Percentiles rank a stretch among this genome's conserved stretches.
phyloP scores from a whole-genome alignment of 2,888 invertebrate species.

The Meteorus colon region DNA sequence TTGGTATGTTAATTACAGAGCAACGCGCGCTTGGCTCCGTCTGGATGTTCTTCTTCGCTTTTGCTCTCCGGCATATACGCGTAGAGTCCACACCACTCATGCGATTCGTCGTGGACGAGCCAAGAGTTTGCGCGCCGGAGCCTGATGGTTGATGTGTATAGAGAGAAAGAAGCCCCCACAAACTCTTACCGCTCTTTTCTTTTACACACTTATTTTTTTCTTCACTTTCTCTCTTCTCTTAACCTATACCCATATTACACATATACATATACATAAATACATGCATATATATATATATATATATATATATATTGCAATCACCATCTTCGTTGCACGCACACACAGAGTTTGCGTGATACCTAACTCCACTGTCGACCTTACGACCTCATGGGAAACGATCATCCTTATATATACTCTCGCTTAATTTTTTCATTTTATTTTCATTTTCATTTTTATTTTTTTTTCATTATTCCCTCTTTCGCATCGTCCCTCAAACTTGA shows the following conservation, averaged over 20 bases:
- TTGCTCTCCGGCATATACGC: slow-evolving; percentile 40
- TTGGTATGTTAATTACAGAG: slow-evolving; percentile 73
- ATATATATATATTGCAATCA: slow-evolving; percentile 49
- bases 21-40: slow-evolving; percentile 59
- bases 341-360: slow-evolving; percentile 60
- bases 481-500: slow-evolving; percentile 36
- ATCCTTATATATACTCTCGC: slow-evolving; percentile 35
- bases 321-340: slow-evolving; percentile 56
- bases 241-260: slow-evolving; percentile 35
- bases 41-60: slow-evolving; percentile 48
- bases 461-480: slow-evolving; percentile 39
- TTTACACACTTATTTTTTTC: slow-evolving; percentile 36
- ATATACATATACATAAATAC: slow-evolving; percentile 44
- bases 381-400: slow-evolving; percentile 66
- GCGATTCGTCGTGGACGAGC: slow-evolving; percentile 53
- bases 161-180: slow-evolving; percentile 10
- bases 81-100: slow-evolving; percentile 28
- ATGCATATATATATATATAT: slow-evolving; percentile 48
- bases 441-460: slow-evolving; percentile 50
- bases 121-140: background rate
- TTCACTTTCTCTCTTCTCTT: slow-evolving; percentile 47
- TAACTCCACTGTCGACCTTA: slow-evolving; percentile 61
- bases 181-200: slow-evolving; percentile 19
- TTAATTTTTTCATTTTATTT: slow-evolving; percentile 54
- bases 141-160: background rate